Evolutionary conservation across 2,113 vertebrate genomes (phyloP), one percentile per base, ranked within the genome.

Genomic region (Microtus pennsylvanicus): DNA sequence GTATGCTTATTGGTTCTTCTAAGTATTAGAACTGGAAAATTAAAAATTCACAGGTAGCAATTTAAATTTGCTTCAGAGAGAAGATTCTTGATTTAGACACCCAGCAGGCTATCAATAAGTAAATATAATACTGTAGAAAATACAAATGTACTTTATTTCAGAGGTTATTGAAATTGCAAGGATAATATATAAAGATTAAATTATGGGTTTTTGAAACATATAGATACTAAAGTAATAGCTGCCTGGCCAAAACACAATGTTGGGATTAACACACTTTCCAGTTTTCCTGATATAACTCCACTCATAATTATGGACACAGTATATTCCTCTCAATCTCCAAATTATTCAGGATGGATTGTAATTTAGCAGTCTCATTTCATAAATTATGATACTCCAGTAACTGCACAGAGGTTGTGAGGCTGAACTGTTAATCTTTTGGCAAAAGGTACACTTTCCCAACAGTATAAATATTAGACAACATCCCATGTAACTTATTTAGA

Each of bases 31-130:
- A 94, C 30, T 97, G 38, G 90, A 96, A 98, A 98, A 93, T 93
- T 97, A 97, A 98, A 98, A 97, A 97, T 88, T 91, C 91, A 98
- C 95, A 96, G 70, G 19, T 92, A 97, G 58, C 13, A 98, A 85
- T 96, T 97, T 97, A 96, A 78, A 28, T 97, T 98, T 98, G 93
- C 16, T 97, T 96, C 5, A 97, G 65, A 97, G 89, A 87, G 80
- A 97, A 97, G 3, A 19, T 97, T 96, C 65, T 97, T 96, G 87
- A 96, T 98, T 97, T 97, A 98, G 90, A 92, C 9, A 90, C 52
- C 0, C 94, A 95, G 28, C 74, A 98, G 78, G 12, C 3, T 83
- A 94, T 89, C 26, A 94, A 90, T 0, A 97, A 47, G 80, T 89
- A 97, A 97, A 88, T 85, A 72, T 58, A 93, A 97, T 52, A 97